Conservation (phyloP, 2,113 vertebrate species). For the Catharus fuscescens region DNA sequence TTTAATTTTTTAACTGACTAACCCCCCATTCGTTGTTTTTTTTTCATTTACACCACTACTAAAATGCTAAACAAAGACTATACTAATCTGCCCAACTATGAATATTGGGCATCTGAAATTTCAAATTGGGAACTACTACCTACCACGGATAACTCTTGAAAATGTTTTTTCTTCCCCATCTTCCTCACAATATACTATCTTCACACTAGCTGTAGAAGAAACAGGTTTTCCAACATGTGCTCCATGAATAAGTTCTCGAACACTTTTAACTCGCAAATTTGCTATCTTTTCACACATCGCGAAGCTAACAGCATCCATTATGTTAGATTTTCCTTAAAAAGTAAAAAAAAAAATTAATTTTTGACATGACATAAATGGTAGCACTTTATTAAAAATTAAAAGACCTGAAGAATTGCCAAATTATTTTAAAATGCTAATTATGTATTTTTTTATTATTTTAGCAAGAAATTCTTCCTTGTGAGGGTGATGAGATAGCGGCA, state of each 20-base stretch:
- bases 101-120: neutral
- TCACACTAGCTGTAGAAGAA: constrained; percentile 80
- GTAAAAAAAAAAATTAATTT: neutral
- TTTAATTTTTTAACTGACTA: neutral
- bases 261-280: constrained; percentile 84
- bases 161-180: constrained; percentile 82
- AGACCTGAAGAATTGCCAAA: neutral
- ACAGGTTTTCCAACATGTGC: constrained; percentile 87
- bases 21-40: neutral
- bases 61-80: neutral
- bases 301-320: constrained; percentile 97
- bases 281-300: constrained; percentile 84
- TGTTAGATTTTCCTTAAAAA: constrained; percentile 89
- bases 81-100: neutral
- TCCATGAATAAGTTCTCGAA: constrained; percentile 88
- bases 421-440: neutral
- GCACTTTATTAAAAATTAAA: neutral
- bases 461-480: neutral
- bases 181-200: constrained; percentile 79
- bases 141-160: constrained; percentile 83
- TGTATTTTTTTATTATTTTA: neutral
- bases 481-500: neutral
- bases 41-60: neutral
- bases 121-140: neutral
- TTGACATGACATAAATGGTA: neutral